phyloP scores from a whole-genome alignment of 2,113 vertebrate genomes.

The Madoqua kirkii region DNA sequence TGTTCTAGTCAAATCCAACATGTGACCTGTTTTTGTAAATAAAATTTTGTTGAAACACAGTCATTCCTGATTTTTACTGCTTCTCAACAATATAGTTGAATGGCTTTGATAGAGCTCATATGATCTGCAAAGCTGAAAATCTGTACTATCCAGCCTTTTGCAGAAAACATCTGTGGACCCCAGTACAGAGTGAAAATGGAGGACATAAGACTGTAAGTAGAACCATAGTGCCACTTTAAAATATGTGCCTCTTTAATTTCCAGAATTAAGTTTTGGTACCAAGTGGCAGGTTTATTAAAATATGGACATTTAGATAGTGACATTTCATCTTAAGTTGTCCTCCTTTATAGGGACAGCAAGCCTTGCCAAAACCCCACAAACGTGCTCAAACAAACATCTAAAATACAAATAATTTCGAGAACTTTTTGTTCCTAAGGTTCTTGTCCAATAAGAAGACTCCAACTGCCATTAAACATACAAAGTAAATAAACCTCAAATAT shows the following conservation, averaged over 20 bases:
- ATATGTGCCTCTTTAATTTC: not conserved
- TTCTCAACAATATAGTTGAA: not conserved
- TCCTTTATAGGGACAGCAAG: not conserved
- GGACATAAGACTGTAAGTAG: not conserved
- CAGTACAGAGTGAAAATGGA: not conserved
- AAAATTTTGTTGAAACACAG: not conserved
- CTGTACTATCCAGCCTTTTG: not conserved
- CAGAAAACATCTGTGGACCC: not conserved
- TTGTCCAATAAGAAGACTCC: not conserved
- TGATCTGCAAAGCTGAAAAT: not conserved
- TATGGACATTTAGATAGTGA: not conserved
- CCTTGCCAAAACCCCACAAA: not conserved
- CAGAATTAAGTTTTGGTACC: not conserved
- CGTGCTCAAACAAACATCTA: not conserved
- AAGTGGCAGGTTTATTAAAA: not conserved
- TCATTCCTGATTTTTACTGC: not conserved
- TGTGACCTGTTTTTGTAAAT: not conserved
- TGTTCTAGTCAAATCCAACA: not conserved
- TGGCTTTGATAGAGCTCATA: not conserved
- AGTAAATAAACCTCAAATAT: conserved; percentile 43
- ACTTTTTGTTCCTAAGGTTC: not conserved
- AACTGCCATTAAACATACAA: not conserved
- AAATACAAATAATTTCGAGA: not conserved
- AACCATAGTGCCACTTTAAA: not conserved
- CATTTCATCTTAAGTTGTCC: not conserved